Conservation (phyloP, 2,888 invertebrate genomes). For the Eucriotettix oculatus region DNA sequence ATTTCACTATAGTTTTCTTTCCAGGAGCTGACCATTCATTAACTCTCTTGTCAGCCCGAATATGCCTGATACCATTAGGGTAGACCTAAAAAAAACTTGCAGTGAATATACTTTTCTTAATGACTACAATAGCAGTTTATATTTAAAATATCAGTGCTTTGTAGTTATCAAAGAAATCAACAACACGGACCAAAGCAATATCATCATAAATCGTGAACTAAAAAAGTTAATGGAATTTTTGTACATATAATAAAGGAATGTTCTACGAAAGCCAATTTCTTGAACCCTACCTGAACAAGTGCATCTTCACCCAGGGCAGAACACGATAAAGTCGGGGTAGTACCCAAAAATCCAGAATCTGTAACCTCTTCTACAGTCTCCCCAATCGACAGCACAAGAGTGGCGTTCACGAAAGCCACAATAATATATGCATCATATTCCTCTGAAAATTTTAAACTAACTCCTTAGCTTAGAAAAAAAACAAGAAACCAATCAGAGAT, state of each 20-base stretch:
- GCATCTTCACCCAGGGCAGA: constrained; percentile 96
- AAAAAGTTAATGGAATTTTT: neutral
- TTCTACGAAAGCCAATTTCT: neutral
- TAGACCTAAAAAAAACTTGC: constrained; percentile 48
- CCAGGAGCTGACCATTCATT: constrained; percentile 99
- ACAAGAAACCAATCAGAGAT: too few relatives aligned
- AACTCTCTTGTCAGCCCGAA: constrained; percentile 92
- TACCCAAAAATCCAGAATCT: constrained; percentile 96
- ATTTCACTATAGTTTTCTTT: constrained; percentile 90
- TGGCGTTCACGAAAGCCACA: constrained; percentile 97
- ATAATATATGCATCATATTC: constrained; percentile 99
- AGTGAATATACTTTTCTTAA: too few relatives aligned
- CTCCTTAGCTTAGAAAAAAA: too few relatives aligned
- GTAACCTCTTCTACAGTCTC: constrained; percentile 99
- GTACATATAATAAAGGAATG: neutral
- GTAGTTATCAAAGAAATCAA: neutral
- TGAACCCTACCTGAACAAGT: constrained; percentile 63
- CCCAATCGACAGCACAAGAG: constrained; percentile 95
- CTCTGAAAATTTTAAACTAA: constrained; percentile 49
- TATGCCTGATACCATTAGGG: constrained; percentile 96
- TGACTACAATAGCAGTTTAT: too few relatives aligned
- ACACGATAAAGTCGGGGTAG: constrained; percentile 96
- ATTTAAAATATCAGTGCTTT: neutral
- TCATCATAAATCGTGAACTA: neutral
- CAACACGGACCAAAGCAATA: too few relatives aligned